phyloP scores from a whole-genome alignment of 2,888 invertebrate species.

The Cantharis flavilabris region DNA sequence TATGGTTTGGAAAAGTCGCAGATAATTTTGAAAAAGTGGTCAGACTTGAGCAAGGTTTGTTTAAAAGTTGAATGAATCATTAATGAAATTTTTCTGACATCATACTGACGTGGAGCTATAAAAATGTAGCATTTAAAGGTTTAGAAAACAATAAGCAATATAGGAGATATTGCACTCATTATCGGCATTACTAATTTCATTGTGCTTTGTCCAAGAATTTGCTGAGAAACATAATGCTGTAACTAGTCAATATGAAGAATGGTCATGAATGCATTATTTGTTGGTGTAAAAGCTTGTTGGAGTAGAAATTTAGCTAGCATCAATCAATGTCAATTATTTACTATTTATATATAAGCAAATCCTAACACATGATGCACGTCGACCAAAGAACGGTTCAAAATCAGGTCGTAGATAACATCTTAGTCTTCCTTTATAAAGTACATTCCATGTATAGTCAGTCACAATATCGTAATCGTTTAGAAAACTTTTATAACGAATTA shows the following conservation, averaged over 20 bases:
- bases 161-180: background rate
- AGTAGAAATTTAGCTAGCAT: constrained; percentile 37
- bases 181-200: constrained; percentile 28
- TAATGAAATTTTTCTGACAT: background rate
- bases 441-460: constrained; percentile 16
- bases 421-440: constrained; percentile 25
- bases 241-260: constrained; percentile 2
- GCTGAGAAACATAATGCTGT: constrained; percentile 10
- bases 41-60: background rate
- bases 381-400: constrained; percentile 36
- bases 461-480: constrained; percentile 4
- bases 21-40: background rate
- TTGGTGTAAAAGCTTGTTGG: constrained; percentile 32
- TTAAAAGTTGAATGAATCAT: background rate
- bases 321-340: constrained; percentile 42
- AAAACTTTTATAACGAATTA: background rate
- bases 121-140: background rate
- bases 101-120: background rate
- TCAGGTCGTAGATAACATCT: constrained; percentile 35
- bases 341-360: constrained; percentile 37
- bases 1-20: no score
- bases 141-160: background rate
- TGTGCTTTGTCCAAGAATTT: constrained; percentile 23
- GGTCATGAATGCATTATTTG: constrained; percentile 33
- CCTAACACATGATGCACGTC: constrained; percentile 30